Base-by-base conservation (phyloP, 2,113 vertebrate genomes). In the Pseudolaguvia tuberculata region DNA sequence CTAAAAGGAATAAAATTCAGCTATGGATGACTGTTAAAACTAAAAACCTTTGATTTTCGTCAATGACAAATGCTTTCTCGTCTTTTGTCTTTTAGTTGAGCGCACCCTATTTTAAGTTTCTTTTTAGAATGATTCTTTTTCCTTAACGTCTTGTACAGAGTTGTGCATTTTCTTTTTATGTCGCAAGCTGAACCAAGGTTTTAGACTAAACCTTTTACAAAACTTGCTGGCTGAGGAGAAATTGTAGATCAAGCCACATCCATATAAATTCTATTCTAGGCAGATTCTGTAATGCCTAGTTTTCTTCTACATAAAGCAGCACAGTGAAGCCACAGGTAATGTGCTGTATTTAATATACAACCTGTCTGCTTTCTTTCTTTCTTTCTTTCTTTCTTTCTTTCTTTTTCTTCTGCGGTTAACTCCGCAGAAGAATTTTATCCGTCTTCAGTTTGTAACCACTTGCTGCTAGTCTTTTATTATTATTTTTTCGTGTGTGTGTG, bases 321-420 rank as follows among this genome's bases (percentile, higher is more conserved):
- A 85, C 87, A 92, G 92, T 92, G 91, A 91, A 91, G 89, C 86
- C 92, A 88, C 90, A 90, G 88, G 89, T 93, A 88, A 90, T 93
- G 92, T 94, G 95, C 92, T 94, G 92, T 95, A 94, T 93, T 94
- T 93, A 93, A 91, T 93, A 95, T 92, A 88, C 92, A 92, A 93
- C 87, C 82, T 87, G 87, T 88, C 88, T 79, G 87, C 88, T 88
- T 88, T 87, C 79, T 86, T 86, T 42, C n/a, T n/a, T n/a, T n/a
- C n/a, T n/a, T n/a, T n/a, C n/a, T n/a, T n/a, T n/a, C n/a, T n/a
- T n/a, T n/a, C n/a, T n/a, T n/a, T n/a, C n/a, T n/a, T n/a, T 48
- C 52, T 74, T 85, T 80, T 79, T 8, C 87, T 78, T 86, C 86
- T 23, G 66, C 73, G 27, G 50, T 84, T 82, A 79, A 84, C 70